Percentiles rank a stretch among this genome's conserved stretches.
Conservation (phyloP, 2,113 vertebrate species). For the Morone saxatilis region DNA sequence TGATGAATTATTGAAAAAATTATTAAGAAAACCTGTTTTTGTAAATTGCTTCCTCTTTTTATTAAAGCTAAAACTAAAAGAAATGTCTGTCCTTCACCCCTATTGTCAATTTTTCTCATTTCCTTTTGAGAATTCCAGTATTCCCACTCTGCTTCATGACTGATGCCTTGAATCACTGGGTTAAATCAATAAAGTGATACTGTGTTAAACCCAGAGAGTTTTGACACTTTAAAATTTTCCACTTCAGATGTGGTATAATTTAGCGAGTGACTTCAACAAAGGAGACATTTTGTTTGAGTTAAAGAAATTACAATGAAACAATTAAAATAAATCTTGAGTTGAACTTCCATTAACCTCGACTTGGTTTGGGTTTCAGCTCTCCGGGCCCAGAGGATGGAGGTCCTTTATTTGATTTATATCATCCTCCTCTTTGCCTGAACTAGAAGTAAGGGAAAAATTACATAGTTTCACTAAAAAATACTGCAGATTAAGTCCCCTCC, state of each 20-base stretch:
- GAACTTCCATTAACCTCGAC: constrained; percentile 82
- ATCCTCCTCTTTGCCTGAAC: constrained; percentile 65
- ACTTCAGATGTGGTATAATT: constrained; percentile 77
- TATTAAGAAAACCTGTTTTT: neutral
- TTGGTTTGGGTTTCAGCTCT: constrained; percentile 76
- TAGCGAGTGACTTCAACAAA: constrained; percentile 75
- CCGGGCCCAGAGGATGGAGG: constrained; percentile 62
- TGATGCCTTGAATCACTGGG: constrained; percentile 39
- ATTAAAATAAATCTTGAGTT: constrained; percentile 85
- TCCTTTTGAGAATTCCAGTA: constrained; percentile 39
- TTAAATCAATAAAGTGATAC: constrained; percentile 37
- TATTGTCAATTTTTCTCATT: constrained; percentile 32
- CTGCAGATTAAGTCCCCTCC: constrained; percentile 51
- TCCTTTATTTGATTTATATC: constrained; percentile 79
- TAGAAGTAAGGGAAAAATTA: constrained; percentile 54
- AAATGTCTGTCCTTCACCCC: neutral
- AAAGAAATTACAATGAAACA: constrained; percentile 79
- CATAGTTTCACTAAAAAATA: constrained; percentile 64
- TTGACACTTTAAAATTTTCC: constrained; percentile 73
- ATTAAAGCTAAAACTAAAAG: constrained; percentile 5
- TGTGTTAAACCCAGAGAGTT: constrained; percentile 54
- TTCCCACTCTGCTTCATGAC: constrained; percentile 47
- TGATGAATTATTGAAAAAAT: neutral
- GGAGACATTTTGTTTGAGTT: constrained; percentile 82
- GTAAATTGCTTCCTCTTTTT: neutral